Evolutionary conservation across 2,113 vertebrate species (phyloP), one percentile per base, ranked within the genome.

Genomic region (Struthidea cinerea): DNA sequence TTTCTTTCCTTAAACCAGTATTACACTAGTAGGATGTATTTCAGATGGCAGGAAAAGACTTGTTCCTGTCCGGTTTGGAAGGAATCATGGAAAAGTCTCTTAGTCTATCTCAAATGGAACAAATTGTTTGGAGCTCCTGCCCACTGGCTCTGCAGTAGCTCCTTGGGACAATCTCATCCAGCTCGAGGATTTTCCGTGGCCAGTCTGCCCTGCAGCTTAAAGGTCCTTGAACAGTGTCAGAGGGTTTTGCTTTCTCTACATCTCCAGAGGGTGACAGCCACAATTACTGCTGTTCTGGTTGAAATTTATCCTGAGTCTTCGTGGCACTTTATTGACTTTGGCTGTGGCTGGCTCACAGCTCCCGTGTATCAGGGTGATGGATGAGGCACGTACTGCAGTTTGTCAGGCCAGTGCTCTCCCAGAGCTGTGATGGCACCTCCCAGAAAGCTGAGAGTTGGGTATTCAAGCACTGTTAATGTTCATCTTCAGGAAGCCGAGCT

Each of bases 11-110:
- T 8, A 53, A 82, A 60, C 32, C 33, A 78, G 68, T 56, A 47
- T 91, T 82, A 61, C 53, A 71, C 16, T 44, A 77, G 30, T 26
- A 92, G 56, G 78, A 88, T 47, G 26, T 61, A 37, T 85, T 94
- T 96, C 82, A 85, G 42, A 91, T 93, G 94, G 56, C 82, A 96
- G 76, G 85, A 88, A 93, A 93, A 96, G 67, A 24, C 68, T 91
- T 88, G 68, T 84, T 86, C 92, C 92, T 93, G 73, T 93, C 94
- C 4, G 14, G 41, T 59, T 93, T 96, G 80, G 90, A 95, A 96
- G 46, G 61, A 50, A 90, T 64, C 2, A 37, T 56, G 93, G 96
- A 96, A 95, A 95, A 92, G 44, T 53, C 44, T 90, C 52, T 88
- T 26, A 90, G 61, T 52, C 2, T 96, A 93, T 92, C 94, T 88